Evolutionary conservation across 2,797 vertebrate genomes (phyloP), one percentile per base, ranked within the genome.

Genomic region (Nyctalus aviator): DNA sequence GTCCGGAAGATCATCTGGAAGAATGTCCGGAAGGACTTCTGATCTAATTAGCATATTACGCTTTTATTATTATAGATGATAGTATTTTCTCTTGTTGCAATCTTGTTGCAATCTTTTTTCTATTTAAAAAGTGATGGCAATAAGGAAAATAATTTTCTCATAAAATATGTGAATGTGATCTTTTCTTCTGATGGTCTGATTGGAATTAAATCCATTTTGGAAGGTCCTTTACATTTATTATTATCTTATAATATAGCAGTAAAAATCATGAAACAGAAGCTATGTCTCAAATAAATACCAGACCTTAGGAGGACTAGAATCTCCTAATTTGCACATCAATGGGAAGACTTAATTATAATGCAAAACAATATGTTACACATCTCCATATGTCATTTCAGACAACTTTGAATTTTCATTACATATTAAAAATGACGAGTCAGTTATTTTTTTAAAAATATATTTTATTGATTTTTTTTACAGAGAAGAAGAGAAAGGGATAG

Each of bases 231-330:
- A 68, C 37, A 55, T 72, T 94, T 92, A 82, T 84, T 92, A 57
- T 76, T 92, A 62, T 77, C 37, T 48, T 57, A 88, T 92, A 88
- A 68, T 81, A 35, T 87, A 53, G 78, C 21, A 66, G 81, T 93
- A 87, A 96, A 95, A 79, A 69, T 84, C 76, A 87, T 86, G 32
- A 85, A 94, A 81, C 6, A 86, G 53, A 86, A 71, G 32, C 25
- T 46, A 25, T 90, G 25, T 68, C 25, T 88, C 82, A 96, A 66
- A 81, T 84, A 94, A 95, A 92, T 91, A 76, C 25, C 5, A 35
- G 17, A 27, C 6, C 12, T 72, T 93, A 25, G 15, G 68, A 79
- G 68, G 6, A 23, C 20, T 37, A 13, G 83, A 94, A 73, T 83
- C 25, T 72, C 46, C 41, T 76, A 84, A 94, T 84, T 90, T 88